A percentile compares a stretch with the other conserved stretches of the same genome.
Conservation (phyloP, 1,140 invertebrate genomes). For the Drosophila chauvacae region DNA sequence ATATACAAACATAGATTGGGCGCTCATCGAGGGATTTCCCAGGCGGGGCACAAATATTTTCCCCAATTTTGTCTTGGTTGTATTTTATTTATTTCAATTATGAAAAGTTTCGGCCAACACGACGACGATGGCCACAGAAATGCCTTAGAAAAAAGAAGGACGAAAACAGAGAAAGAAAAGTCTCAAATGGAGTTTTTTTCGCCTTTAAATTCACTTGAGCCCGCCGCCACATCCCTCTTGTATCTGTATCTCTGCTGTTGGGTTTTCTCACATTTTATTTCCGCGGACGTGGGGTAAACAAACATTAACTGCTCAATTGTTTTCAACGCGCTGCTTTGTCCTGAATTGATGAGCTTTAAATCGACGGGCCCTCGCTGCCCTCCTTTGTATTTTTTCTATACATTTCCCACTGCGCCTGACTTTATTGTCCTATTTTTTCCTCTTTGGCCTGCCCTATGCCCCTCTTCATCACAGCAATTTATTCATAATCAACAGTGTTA, state of each 20-base stretch:
- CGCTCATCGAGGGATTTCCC: conserved; percentile 54
- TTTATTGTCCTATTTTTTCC: conserved; percentile 20
- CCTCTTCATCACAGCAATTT: conserved; percentile 51
- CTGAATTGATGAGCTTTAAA: conserved; percentile 80
- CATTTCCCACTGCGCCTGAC: neutral
- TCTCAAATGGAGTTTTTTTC: conserved; percentile 44
- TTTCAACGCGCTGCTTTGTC: conserved; percentile 70
- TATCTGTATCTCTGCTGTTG: conserved; percentile 22
- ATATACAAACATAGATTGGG: conserved; percentile 69
- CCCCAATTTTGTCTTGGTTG: conserved; percentile 24
- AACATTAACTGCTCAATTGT: conserved; percentile 80
- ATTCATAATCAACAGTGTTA: conserved; percentile 67
- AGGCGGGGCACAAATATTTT: conserved; percentile 47
- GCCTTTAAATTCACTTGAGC: conserved; percentile 50
- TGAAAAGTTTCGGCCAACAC: conserved; percentile 62
- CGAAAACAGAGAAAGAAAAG: conserved; percentile 23
- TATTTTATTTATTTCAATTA: conserved; percentile 79
- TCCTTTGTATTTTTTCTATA: conserved; percentile 7
- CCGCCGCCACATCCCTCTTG: conserved; percentile 3
- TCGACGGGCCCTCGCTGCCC: conserved; percentile 33
- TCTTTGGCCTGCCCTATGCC: neutral
- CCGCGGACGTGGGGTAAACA: conserved; percentile 64
- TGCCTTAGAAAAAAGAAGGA: conserved; percentile 3
- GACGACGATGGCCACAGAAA: conserved; percentile 25
- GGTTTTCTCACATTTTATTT: conserved; percentile 35